Percentiles rank a stretch among this genome's conserved stretches.
Evolutionary conservation across 2,888 invertebrate species (phyloP).

Genomic region (Lithophane leautieri): DNA sequence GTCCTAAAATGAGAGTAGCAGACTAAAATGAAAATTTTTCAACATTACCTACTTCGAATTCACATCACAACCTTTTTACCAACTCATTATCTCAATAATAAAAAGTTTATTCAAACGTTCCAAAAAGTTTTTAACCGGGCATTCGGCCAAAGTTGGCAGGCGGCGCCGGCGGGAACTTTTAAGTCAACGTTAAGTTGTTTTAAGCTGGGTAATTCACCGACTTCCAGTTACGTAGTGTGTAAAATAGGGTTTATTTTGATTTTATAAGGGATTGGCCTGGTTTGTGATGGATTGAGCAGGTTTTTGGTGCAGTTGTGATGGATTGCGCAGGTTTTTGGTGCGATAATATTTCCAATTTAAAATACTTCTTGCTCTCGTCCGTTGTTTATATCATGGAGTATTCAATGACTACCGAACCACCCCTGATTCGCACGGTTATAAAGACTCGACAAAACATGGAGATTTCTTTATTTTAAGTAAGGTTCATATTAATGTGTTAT

Average conservation of each 20-base stretch:
- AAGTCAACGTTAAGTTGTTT: slow-evolving; percentile 64
- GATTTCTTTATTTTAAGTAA: too few relatives aligned
- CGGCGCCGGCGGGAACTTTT: slow-evolving; percentile 51
- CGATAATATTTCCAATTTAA: too few relatives aligned
- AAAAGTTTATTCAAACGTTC: slow-evolving; percentile 58
- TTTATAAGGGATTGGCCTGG: slow-evolving; percentile 6
- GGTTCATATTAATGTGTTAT: too few relatives aligned
- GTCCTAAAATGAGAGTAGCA: not conserved
- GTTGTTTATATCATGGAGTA: not conserved
- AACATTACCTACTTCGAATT: not conserved
- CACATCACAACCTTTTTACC: slow-evolving; percentile 5
- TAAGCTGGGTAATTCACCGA: slow-evolving; percentile 60
- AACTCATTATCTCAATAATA: slow-evolving; percentile 56
- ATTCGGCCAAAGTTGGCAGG: slow-evolving; percentile 47
- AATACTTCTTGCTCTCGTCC: not conserved
- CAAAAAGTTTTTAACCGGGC: slow-evolving; percentile 53
- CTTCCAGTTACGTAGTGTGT: slow-evolving; percentile 41
- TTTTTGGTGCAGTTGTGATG: not conserved
- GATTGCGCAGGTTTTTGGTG: not conserved
- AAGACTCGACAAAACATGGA: too few relatives aligned
- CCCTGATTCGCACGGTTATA: too few relatives aligned
- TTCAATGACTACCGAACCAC: not conserved
- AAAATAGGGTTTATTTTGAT: slow-evolving; percentile 40
- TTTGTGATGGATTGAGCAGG: slow-evolving; percentile 1
- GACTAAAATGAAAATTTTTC: not conserved